Percentiles rank a stretch among this genome's conserved stretches.
phyloP scores from a whole-genome alignment of 2,113 vertebrate species.

The Ciconia stormi region DNA sequence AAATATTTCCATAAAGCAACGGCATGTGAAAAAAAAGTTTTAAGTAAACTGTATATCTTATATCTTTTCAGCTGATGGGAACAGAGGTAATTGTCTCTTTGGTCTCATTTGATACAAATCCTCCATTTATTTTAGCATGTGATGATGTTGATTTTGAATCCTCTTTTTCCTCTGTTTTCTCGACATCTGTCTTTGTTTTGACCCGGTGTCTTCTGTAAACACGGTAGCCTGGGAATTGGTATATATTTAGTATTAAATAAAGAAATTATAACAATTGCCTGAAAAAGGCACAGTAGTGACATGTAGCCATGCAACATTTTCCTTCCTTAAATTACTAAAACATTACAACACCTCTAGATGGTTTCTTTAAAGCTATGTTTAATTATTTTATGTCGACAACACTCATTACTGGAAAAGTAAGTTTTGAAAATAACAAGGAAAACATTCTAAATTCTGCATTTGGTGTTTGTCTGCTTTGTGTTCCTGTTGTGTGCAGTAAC shows the following conservation, averaged over 20 bases:
- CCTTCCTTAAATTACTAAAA: neutral
- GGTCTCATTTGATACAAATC: slow-evolving; percentile 71
- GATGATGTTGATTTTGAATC: neutral
- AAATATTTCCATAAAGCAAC: slow-evolving; percentile 18
- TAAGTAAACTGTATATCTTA: neutral
- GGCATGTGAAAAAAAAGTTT: neutral
- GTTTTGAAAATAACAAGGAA: neutral
- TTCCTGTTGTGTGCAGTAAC: neutral
- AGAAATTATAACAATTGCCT: neutral
- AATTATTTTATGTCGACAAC: neutral
- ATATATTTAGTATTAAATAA: slow-evolving; percentile 12
- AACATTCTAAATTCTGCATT: neutral
- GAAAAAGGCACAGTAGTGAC: neutral
- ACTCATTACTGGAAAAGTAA: neutral
- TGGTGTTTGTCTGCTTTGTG: neutral
- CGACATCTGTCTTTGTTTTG: slow-evolving; percentile 1
- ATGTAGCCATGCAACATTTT: neutral
- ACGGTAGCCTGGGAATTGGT: slow-evolving; percentile 76
- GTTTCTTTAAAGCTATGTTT: neutral
- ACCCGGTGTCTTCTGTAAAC: slow-evolving; percentile 51
- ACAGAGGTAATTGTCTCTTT: neutral
- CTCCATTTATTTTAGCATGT: slow-evolving; percentile 67
- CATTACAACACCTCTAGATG: neutral
- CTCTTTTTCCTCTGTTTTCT: neutral
- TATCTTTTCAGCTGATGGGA: neutral